Percentiles rank a stretch among this genome's conserved stretches.
phyloP scores from a whole-genome alignment of 2,797 vertebrate genomes.

The Spinus olivaceus region DNA sequence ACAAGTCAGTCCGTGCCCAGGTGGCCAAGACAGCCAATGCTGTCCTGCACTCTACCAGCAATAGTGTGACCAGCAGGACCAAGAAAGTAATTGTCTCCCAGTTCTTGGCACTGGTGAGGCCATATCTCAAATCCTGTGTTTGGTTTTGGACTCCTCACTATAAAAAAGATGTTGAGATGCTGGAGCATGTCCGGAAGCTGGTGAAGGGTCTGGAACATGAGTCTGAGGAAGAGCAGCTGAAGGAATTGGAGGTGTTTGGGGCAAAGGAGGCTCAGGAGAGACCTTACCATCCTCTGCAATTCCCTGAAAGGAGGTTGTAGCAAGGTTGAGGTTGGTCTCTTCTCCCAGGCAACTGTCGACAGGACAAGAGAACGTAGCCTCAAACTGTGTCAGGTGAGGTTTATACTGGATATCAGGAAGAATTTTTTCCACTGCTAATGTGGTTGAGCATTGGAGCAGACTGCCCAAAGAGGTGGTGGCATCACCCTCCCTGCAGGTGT shows the following conservation, averaged over 20 bases:
- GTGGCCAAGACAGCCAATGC: neutral
- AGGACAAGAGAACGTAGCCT: neutral
- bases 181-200: neutral
- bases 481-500: neutral
- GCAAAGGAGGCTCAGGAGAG: neutral
- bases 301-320: neutral
- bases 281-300: neutral
- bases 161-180: neutral
- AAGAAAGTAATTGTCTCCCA: no score
- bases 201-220: neutral
- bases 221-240: neutral
- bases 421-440: neutral
- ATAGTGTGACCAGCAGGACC: neutral
- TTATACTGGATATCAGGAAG: neutral
- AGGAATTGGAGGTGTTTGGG: neutral
- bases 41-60: neutral
- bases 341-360: accelerated
- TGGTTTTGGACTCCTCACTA: neutral
- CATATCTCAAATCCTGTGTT: neutral
- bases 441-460: neutral
- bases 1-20: no score
- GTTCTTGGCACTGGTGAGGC: accelerated
- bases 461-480: neutral
- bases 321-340: no score
- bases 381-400: neutral